Conservation (phyloP, 2,113 vertebrate genomes). For the Amazona guildingii region DNA sequence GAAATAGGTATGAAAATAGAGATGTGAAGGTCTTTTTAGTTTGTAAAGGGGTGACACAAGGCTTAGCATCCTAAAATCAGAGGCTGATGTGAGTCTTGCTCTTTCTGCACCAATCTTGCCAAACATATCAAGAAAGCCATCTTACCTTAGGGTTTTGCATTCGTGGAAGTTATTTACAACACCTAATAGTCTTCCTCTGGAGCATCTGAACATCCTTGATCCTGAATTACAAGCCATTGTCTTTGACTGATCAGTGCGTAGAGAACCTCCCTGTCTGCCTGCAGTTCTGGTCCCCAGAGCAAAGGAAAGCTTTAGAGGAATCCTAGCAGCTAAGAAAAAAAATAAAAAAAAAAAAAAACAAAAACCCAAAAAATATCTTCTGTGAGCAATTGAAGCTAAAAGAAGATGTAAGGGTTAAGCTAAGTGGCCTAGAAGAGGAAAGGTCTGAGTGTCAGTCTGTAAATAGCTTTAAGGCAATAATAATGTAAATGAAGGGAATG, state of each 20-base stretch:
- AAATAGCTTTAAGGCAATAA: slow-evolving; percentile 8
- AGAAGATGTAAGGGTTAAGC: neutral
- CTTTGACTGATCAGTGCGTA: neutral
- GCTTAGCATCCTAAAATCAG: neutral
- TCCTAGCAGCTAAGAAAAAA: neutral
- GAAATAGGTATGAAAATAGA: neutral
- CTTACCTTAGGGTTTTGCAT: neutral
- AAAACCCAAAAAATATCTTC: too few species aligned
- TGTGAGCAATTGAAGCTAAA: neutral
- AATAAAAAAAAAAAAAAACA: neutral
- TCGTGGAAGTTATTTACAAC: neutral
- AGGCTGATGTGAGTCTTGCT: neutral
- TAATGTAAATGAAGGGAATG: slow-evolving; percentile 1
- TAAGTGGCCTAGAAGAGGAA: neutral
- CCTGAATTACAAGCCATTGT: neutral
- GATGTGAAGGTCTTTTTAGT: neutral
- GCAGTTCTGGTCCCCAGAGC: neutral
- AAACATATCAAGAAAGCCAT: neutral
- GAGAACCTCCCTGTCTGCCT: neutral
- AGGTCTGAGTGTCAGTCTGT: neutral
- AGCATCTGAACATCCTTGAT: neutral
- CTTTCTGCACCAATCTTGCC: neutral
- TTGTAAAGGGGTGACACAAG: neutral
- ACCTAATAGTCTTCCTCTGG: neutral
- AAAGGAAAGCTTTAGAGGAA: neutral